A percentile compares a stretch with the other conserved stretches of the same genome.
Evolutionary conservation across 2,888 invertebrate genomes (phyloP).

Genomic region (Melanotus villosus): DNA sequence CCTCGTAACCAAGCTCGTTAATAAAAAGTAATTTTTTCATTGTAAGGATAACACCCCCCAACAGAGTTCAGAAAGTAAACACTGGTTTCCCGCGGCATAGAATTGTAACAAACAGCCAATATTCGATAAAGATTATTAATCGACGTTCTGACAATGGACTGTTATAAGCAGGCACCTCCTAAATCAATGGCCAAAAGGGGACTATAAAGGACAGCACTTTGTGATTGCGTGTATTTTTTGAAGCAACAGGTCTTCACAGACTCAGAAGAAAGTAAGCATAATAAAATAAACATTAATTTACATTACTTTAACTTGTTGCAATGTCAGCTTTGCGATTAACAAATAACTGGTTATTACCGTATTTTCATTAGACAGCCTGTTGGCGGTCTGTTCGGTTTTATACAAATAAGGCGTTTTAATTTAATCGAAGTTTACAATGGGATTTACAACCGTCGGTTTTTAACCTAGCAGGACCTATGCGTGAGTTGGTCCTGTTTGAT

Average conservation of each 20-base stretch:
- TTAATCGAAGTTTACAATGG: constrained; percentile 2
- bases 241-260: constrained; percentile 8
- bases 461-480: not conserved
- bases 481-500: constrained; percentile 4
- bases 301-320: no score
- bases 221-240: not conserved
- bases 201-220: not conserved
- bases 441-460: constrained; percentile 3
- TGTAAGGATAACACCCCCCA: no score
- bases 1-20: no score
- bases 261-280: not conserved
- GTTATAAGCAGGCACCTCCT: constrained; percentile 17
- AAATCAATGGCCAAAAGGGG: constrained; percentile 7
- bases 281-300: not conserved
- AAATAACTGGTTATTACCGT: no score
- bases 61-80: not conserved
- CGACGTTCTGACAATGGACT: constrained; percentile 9
- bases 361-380: no score
- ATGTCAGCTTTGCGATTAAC: no score
- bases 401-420: not conserved
- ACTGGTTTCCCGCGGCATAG: not conserved
- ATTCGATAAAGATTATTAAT: constrained; percentile 12
- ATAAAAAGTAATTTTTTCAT: no score
- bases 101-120: not conserved
- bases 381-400: no score